Percentiles rank a stretch among this genome's conserved stretches.
Conservation (phyloP, 2,797 vertebrate species). For the Alosa sapidissima region DNA sequence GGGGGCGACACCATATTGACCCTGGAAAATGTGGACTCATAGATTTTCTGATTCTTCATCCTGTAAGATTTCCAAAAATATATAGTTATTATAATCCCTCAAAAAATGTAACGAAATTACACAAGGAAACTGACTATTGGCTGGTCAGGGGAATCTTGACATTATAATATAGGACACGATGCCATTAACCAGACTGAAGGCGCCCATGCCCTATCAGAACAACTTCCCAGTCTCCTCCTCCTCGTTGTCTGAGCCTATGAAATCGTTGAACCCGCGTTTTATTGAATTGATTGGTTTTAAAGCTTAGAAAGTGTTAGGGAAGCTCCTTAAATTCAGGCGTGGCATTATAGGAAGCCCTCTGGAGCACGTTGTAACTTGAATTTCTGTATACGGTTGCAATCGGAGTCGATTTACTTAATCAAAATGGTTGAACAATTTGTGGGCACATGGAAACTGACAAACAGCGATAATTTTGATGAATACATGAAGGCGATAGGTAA, state of each 20-base stretch:
- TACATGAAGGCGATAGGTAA: conserved; percentile 92
- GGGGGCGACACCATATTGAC: too few species aligned
- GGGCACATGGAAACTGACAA: conserved; percentile 85
- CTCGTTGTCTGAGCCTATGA: background rate
- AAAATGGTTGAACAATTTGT: conserved; percentile 82
- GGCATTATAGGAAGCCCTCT: background rate
- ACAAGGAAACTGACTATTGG: too few species aligned
- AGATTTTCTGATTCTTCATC: too few species aligned
- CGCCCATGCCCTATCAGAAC: background rate
- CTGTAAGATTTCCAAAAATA: too few species aligned
- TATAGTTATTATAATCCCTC: too few species aligned
- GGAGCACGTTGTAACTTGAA: background rate
- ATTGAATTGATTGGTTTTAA: conserved; percentile 20
- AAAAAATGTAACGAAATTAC: too few species aligned
- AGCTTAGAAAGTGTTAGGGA: background rate
- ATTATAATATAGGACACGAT: background rate
- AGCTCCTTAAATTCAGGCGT: conserved; percentile 13
- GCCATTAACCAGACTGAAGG: background rate
- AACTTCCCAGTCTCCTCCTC: background rate
- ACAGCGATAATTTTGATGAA: conserved; percentile 88
- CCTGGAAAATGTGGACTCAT: too few species aligned
- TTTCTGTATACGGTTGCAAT: background rate
- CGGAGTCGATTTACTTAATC: background rate
- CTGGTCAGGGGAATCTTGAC: too few species aligned
- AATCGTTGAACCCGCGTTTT: background rate